Evolutionary conservation across 2,797 vertebrate genomes (phyloP), one percentile per base, ranked within the genome.

Genomic region (Sebastes aleutianus): DNA sequence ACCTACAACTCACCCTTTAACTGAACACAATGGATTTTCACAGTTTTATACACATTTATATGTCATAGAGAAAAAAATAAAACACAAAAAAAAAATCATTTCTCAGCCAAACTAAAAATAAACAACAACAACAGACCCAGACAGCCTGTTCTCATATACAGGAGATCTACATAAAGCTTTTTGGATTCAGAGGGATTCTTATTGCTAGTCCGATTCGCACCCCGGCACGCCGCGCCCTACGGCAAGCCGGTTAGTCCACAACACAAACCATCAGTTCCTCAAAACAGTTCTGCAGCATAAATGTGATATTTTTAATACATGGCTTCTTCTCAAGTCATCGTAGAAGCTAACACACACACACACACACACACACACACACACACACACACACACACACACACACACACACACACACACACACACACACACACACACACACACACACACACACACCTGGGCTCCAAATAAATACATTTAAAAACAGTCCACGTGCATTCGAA

Each of bases 1-100:
- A 90, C 91, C 97, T 98, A 98, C 85, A 96, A 97, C 95, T 98
- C 97, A 98, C 97, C 97, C 97, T 96, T 96, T 91, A 97, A 96
- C 96, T 97, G 94, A 96, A 98, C 96, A 97, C 95, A 95, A 96
- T 96, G 93, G 91, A 97, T 96, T 97, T 94, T 99, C 98, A 99
- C 98, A 99, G 98, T 98, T 97, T 98, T 94, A 96, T 93, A 95
- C 77, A 72, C 74, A 88, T 94, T 91, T 90, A 91, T 83, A 91
- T 80, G 76, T 89, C 88, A 83, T 56, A 82, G 24, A 88, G 64
- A 29, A 80, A 83, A 85, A 86, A 77, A 79, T 8, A 11, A 61
- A 61, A 87, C 93, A 91, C 94, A 91, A 94, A 85, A 91, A 93
- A 29, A 29, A 20, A 67, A 93, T 88, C 82, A 94, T 92, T 82